phyloP scores from a whole-genome alignment of 2,888 invertebrate species.

The Bombyx huttoni region DNA sequence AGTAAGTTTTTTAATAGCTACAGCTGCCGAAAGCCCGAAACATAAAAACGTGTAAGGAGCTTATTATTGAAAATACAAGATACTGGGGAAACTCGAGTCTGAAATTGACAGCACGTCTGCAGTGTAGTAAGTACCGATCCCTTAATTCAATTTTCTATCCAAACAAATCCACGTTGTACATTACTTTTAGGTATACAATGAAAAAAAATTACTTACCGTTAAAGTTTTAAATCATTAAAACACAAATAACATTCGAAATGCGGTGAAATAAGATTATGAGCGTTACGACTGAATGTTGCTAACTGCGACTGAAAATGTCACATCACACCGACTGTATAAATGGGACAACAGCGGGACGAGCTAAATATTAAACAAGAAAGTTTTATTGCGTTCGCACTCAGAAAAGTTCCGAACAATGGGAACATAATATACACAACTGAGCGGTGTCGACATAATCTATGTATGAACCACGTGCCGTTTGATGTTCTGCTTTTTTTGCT shows the following conservation, averaged over 20 bases:
- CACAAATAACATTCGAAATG: background rate
- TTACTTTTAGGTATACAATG: constrained; percentile 1
- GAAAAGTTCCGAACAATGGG: background rate
- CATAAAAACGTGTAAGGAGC: background rate
- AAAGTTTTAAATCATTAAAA: background rate
- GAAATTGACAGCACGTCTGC: constrained; percentile 47
- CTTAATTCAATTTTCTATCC: constrained; percentile 1
- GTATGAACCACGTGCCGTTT: too few relatives aligned
- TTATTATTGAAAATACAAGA: constrained; percentile 29
- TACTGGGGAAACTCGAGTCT: constrained; percentile 38
- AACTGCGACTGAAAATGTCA: constrained; percentile 40
- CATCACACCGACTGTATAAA: constrained; percentile 20
- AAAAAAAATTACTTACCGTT: constrained; percentile 1
- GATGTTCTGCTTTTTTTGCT: too few relatives aligned
- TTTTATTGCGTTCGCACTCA: constrained; percentile 2
- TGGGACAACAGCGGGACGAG: constrained; percentile 19
- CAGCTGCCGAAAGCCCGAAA: background rate
- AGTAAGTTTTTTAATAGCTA: too few relatives aligned
- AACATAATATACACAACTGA: background rate
- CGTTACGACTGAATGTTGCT: constrained; percentile 26
- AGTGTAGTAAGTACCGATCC: constrained; percentile 14
- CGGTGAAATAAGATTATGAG: background rate
- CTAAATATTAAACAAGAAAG: constrained; percentile 3
- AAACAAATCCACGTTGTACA: background rate
- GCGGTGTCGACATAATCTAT: background rate